phyloP scores from a whole-genome alignment of 1,140 invertebrate species.

The Sinella curviseta region DNA sequence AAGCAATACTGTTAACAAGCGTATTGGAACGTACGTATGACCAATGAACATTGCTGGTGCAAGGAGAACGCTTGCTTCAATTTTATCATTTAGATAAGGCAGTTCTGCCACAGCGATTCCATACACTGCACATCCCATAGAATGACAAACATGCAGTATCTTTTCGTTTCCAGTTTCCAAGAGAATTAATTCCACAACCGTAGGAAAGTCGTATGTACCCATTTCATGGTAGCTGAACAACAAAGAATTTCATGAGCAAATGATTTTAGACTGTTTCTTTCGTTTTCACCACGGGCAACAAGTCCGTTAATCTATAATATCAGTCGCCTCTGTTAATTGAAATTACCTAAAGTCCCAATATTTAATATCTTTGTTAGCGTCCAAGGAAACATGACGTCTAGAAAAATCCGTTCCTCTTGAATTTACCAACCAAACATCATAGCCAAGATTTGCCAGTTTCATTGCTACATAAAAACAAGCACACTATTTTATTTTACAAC shows the following conservation, averaged over 20 bases:
- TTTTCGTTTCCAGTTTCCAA: not conserved
- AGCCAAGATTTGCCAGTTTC: slow-evolving; percentile 59
- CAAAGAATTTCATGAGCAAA: too few species aligned
- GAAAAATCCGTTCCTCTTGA: slow-evolving; percentile 60
- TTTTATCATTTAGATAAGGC: not conserved
- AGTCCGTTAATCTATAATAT: too few species aligned
- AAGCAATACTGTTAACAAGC: not conserved
- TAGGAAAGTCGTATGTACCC: not conserved
- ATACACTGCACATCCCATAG: not conserved
- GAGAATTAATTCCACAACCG: not conserved
- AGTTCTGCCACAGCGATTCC: not conserved
- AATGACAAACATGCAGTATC: not conserved
- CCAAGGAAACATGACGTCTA: slow-evolving; percentile 48
- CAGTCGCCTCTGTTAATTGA: not conserved
- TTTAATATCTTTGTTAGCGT: slow-evolving; percentile 29
- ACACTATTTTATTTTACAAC: too few species aligned
- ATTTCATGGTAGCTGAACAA: slow-evolving; percentile 1
- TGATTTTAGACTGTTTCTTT: not conserved
- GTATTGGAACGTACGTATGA: not conserved
- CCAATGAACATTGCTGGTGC: not conserved
- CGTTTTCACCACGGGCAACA: too few species aligned
- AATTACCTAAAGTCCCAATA: slow-evolving; percentile 50
- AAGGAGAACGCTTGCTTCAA: not conserved
- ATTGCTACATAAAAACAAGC: too few species aligned
- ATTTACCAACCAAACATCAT: slow-evolving; percentile 63